phyloP scores from a whole-genome alignment of 2,113 vertebrate genomes.

The Aplodontia rufa region DNA sequence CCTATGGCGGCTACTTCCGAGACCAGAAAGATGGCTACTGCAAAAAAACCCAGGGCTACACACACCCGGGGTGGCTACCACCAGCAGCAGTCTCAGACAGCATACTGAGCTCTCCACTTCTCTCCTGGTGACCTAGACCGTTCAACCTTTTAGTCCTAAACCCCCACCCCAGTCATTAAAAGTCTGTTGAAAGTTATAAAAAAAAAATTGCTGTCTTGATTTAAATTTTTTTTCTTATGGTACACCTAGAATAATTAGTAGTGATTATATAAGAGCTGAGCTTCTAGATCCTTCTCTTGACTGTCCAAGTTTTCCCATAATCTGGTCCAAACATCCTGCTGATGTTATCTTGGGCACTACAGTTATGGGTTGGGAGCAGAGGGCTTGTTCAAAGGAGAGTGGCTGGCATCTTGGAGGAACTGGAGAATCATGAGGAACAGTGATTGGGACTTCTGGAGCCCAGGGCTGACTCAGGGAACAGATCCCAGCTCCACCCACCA shows the following conservation, averaged over 20 bases:
- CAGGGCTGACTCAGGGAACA: not conserved
- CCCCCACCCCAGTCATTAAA: slow-evolving; percentile 66
- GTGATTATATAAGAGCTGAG: not conserved
- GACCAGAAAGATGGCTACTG: slow-evolving; percentile 92
- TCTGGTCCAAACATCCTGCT: not conserved
- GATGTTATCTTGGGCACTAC: not conserved
- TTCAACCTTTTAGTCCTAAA: not conserved
- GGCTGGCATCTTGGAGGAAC: not conserved
- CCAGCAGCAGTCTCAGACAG: slow-evolving; percentile 86
- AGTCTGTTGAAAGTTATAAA: slow-evolving; percentile 29
- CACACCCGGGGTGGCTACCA: slow-evolving; percentile 90
- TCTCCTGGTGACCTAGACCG: not conserved
- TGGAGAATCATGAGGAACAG: not conserved
- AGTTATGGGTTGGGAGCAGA: not conserved
- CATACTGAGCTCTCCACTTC: slow-evolving; percentile 82
- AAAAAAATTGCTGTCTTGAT: not conserved
- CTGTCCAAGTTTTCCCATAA: not conserved
- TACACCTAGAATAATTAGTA: not conserved
- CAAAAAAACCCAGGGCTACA: slow-evolving; percentile 88
- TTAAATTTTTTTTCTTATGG: not conserved
- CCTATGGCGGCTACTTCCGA: no score
- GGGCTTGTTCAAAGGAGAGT: not conserved
- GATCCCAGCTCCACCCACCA: not conserved
- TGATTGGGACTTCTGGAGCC: not conserved
- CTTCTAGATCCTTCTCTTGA: not conserved